Evolutionary conservation across 2,113 vertebrate genomes (phyloP).

Genomic region (Glareola pratincola): DNA sequence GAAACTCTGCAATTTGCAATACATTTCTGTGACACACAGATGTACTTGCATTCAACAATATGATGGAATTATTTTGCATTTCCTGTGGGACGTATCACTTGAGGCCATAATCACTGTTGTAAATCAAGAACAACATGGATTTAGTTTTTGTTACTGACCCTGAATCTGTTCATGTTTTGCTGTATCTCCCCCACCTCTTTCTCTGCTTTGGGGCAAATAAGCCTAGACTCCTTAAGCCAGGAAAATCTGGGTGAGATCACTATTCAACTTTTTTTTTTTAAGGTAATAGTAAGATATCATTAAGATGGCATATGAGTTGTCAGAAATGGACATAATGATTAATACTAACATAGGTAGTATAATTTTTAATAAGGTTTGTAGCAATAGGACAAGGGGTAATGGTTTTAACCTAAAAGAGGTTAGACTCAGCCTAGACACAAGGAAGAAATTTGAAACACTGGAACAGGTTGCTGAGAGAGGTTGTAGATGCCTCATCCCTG

Average conservation of each 20-base stretch:
- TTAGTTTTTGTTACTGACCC: background rate
- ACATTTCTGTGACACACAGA: background rate
- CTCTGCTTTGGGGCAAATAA: background rate
- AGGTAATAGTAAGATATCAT: background rate
- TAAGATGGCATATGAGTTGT: background rate
- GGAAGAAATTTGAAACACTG: background rate
- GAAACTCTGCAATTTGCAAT: background rate
- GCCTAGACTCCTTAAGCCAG: background rate
- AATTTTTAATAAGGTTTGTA: background rate
- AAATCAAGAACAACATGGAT: background rate
- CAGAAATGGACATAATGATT: background rate
- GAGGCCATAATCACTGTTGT: background rate
- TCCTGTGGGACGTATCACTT: background rate
- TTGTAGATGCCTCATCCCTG: background rate
- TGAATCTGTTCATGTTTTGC: background rate
- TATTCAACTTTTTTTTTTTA: background rate
- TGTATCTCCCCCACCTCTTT: background rate
- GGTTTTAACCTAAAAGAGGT: background rate
- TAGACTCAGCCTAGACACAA: background rate
- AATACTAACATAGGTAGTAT: background rate
- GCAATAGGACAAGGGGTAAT: background rate
- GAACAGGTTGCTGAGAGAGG: background rate
- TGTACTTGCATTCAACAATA: background rate
- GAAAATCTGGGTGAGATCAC: background rate
- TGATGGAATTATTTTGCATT: background rate